Percentiles rank a stretch among this genome's conserved stretches.
Conservation (phyloP, 2,888 invertebrate genomes). For the Drosophila nigricruria region DNA sequence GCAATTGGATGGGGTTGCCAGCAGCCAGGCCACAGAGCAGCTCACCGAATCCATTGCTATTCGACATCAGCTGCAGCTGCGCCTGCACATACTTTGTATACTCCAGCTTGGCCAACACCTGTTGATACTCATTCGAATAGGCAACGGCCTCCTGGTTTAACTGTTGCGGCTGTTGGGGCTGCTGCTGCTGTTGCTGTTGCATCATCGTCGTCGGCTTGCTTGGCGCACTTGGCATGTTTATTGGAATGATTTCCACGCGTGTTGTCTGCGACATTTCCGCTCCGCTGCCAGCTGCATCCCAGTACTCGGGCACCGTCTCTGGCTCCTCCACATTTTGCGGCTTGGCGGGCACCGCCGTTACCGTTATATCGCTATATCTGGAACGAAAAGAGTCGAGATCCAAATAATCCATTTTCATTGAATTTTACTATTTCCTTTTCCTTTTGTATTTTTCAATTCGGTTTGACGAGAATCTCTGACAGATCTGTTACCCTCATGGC, state of each 20-base stretch:
- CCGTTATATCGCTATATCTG: constrained; percentile 68
- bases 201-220: constrained; percentile 4
- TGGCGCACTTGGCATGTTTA: not conserved
- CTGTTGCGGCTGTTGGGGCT: constrained; percentile 14
- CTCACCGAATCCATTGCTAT: constrained; percentile 13
- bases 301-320: not conserved
- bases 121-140: constrained; percentile 61
- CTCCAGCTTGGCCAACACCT: constrained; percentile 69
- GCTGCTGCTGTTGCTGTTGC: constrained; percentile 8
- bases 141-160: constrained; percentile 24
- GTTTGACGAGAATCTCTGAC: not conserved
- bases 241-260: constrained; percentile 49
- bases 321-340: not conserved
- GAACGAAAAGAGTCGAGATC: constrained; percentile 69
- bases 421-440: not conserved
- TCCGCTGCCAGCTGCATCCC: not conserved
- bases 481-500: constrained; percentile 2
- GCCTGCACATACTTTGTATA: constrained; percentile 63
- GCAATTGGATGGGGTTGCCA: not conserved
- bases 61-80: constrained; percentile 60
- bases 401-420: constrained; percentile 51
- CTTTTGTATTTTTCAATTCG: not conserved
- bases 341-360: constrained; percentile 56
- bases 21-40: not conserved
- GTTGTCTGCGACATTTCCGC: not conserved